These are phyloP conservation scores for Martes martes DNA, from an alignment of 2,113 vertebrate genomes.

Conservation along the genomic window DNA sequence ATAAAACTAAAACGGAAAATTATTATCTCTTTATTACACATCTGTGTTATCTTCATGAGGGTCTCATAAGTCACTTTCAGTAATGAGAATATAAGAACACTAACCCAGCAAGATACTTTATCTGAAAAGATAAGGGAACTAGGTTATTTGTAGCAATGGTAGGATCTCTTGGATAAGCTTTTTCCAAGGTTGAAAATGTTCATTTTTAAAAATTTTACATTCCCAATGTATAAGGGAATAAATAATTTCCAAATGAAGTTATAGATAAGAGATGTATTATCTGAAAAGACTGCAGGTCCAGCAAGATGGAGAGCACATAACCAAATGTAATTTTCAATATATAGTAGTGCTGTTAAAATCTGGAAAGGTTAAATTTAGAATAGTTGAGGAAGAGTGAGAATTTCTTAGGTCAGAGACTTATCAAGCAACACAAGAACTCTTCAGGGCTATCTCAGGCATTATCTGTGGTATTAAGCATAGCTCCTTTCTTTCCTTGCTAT, in stretches of 20 bases:
- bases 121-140: neutral
- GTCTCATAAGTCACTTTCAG: neutral
- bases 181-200: constrained; percentile 39
- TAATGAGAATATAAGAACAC: constrained; percentile 8
- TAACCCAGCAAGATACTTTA: neutral
- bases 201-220: neutral
- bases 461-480: neutral
- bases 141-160: neutral
- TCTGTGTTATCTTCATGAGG: neutral
- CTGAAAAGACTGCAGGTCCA: neutral
- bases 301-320: neutral
- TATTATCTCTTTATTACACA: neutral
- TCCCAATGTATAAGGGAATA: neutral
- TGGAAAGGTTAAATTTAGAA: constrained; percentile 12
- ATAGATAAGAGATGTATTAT: constrained; percentile 16
- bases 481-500: neutral
- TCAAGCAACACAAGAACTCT: neutral
- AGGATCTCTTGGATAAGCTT: neutral
- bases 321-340: constrained; percentile 34
- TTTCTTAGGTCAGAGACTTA: neutral
- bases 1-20: neutral
- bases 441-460: neutral
- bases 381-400: constrained; percentile 42
- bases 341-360: neutral
- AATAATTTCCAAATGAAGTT: constrained; percentile 54